Conservation (phyloP, 1,140 invertebrate species). For the Mizuhopecten yessoensis region DNA sequence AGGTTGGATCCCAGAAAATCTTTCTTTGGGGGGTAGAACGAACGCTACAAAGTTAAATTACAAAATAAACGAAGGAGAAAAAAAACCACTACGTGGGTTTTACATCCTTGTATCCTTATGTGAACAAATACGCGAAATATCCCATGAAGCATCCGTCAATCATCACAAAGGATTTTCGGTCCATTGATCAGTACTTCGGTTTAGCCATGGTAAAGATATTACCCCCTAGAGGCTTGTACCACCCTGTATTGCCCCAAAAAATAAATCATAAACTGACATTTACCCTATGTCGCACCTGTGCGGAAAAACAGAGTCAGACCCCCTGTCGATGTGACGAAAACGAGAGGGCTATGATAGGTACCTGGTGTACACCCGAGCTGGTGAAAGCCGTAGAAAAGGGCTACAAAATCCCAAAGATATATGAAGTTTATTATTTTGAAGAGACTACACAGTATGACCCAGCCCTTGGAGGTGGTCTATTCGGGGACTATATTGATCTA, state of each 20-base stretch:
- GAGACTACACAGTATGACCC: conserved; percentile 73
- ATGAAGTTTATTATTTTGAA: conserved; percentile 80
- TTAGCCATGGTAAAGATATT: conserved; percentile 56
- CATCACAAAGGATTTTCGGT: conserved; percentile 53
- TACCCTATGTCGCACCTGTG: conserved; percentile 57
- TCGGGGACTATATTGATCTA: conserved; percentile 66
- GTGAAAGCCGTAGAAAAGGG: conserved; percentile 76
- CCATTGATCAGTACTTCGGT: conserved; percentile 55
- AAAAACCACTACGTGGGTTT: conserved; percentile 55
- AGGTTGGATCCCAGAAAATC: conserved; percentile 52
- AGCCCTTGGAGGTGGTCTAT: conserved; percentile 51
- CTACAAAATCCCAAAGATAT: conserved; percentile 79
- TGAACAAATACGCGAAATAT: conserved; percentile 58
- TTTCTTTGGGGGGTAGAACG: conserved; percentile 58
- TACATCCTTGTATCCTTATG: conserved; percentile 55
- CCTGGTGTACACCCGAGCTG: conserved; percentile 81
- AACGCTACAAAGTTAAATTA: conserved; percentile 58
- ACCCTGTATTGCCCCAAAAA: conserved; percentile 54
- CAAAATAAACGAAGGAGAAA: conserved; percentile 51
- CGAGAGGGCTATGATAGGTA: conserved; percentile 78
- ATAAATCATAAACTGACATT: conserved; percentile 52
- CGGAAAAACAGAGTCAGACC: conserved; percentile 49
- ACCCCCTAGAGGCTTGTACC: conserved; percentile 45
- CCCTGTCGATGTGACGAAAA: conserved; percentile 50
- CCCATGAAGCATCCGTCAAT: conserved; percentile 55